Evolutionary conservation across 1,140 invertebrate genomes (phyloP).

Genomic region (Drosophila parabipectinata): DNA sequence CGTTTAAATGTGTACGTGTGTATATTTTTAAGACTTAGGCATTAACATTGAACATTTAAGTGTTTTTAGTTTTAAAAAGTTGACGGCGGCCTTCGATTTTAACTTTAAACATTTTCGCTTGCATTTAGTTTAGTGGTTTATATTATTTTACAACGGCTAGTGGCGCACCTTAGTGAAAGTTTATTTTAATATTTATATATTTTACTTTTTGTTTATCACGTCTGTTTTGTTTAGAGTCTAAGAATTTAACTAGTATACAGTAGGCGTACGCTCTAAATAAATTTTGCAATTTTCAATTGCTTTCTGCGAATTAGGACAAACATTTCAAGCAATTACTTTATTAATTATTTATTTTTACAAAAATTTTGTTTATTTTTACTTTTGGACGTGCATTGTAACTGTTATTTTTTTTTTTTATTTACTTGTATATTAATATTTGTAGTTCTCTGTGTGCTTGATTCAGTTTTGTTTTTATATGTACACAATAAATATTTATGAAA

Average conservation of each 20-base stretch:
- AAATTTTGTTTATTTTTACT: constrained; percentile 36
- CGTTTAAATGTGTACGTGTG: constrained; percentile 29
- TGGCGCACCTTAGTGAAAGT: constrained; percentile 45
- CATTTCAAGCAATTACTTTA: constrained; percentile 36
- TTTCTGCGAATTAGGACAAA: constrained; percentile 65
- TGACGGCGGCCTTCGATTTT: constrained; percentile 49
- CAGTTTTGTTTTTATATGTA: constrained; percentile 55
- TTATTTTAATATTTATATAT: constrained; percentile 42
- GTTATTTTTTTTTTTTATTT: constrained; percentile 36
- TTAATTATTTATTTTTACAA: constrained; percentile 37
- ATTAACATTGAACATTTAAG: constrained; percentile 74
- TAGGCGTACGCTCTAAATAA: constrained; percentile 59
- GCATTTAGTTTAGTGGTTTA: not conserved
- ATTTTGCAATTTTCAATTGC: constrained; percentile 72
- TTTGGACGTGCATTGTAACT: constrained; percentile 73
- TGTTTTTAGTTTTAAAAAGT: constrained; percentile 51
- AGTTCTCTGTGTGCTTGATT: constrained; percentile 73
- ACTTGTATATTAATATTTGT: constrained; percentile 57
- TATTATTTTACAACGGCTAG: constrained; percentile 64
- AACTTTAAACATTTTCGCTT: constrained; percentile 20
- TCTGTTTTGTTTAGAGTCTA: constrained; percentile 81
- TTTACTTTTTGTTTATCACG: constrained; percentile 73
- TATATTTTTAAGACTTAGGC: constrained; percentile 70
- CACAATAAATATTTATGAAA: constrained; percentile 73
- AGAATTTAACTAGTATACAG: constrained; percentile 81